phyloP scores from a whole-genome alignment of 53 echinoderm and acorn worm genomes.

The Paracentrotus lividus region DNA sequence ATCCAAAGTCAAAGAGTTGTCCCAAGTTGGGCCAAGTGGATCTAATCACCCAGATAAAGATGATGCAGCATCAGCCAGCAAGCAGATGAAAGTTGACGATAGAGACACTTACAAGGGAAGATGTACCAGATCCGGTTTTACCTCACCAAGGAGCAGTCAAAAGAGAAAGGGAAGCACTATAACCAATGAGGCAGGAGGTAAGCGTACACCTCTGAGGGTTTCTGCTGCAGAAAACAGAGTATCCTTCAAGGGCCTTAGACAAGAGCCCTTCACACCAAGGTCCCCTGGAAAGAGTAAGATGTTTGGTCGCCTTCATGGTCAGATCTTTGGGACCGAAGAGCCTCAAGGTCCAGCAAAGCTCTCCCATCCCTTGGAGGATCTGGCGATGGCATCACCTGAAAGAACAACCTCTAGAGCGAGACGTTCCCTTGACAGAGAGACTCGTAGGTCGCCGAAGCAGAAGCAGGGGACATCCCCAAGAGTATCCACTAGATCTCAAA shows the following conservation, averaged over 20 bases:
- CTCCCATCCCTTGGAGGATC: slow-evolving; percentile 57
- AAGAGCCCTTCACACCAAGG: not conserved
- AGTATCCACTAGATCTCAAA: not conserved
- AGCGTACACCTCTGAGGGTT: not conserved
- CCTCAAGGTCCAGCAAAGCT: not conserved
- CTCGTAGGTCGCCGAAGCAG: not conserved
- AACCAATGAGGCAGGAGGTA: not conserved
- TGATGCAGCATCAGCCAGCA: not conserved
- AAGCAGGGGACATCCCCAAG: slow-evolving; percentile 19
- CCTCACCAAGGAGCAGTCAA: not conserved
- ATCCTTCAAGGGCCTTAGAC: not conserved
- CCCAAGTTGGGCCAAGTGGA: not conserved
- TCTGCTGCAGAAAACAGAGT: not conserved
- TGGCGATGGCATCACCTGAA: slow-evolving; percentile 7
- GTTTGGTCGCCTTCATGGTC: slow-evolving; percentile 57
- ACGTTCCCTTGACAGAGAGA: not conserved
- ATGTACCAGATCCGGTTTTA: not conserved
- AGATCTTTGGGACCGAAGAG: slow-evolving; percentile 60
- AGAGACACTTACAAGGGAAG: not conserved
- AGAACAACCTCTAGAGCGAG: not conserved
- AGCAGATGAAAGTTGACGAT: not conserved
- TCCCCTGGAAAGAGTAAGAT: slow-evolving; percentile 52
- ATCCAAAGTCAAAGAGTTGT: not conserved
- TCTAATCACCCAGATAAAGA: not conserved
- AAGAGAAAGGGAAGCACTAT: not conserved